These are phyloP conservation scores for Eristalis tenax DNA, from an alignment of 2,888 invertebrate species.

Conservation along the genomic window DNA sequence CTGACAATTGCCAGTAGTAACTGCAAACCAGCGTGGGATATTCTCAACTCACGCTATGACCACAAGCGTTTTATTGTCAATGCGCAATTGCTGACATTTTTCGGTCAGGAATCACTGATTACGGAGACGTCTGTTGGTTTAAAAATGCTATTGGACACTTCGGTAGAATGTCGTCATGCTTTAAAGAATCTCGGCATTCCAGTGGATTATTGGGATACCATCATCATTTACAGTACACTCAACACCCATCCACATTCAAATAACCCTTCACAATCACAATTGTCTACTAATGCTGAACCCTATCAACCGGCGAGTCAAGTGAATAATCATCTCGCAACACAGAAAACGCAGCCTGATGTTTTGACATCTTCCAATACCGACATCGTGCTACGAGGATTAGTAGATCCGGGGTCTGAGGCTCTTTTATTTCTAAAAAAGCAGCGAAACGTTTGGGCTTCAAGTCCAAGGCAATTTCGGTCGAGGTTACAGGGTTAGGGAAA, in stretches of 20 bases:
- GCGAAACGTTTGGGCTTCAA: conserved; percentile 6
- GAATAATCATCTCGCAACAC: not conserved
- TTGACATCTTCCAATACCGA: not conserved
- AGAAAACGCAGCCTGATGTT: not conserved
- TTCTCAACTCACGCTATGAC: not conserved
- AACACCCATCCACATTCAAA: not conserved
- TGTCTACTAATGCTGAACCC: not conserved
- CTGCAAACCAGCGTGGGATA: not conserved
- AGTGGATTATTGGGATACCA: not conserved
- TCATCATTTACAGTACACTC: not conserved
- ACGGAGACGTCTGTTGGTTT: not conserved
- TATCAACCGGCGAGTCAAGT: conserved; percentile 8
- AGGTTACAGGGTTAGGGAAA: not conserved
- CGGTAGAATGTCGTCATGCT: not conserved
- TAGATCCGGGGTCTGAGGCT: conserved; percentile 22
- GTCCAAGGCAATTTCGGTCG: not conserved
- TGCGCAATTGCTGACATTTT: not conserved
- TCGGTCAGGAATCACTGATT: not conserved
- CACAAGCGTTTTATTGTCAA: conserved; percentile 7
- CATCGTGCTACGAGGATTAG: conserved; percentile 8
- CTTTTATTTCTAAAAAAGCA: conserved; percentile 14
- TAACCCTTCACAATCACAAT: conserved; percentile 1
- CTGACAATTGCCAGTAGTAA: not conserved
- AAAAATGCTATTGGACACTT: not conserved
- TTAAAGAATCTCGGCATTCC: not conserved